A percentile compares a stretch with the other conserved stretches of the same genome.
Evolutionary conservation across 2,797 vertebrate species (phyloP).

Genomic region (Zonotrichia albicollis): DNA sequence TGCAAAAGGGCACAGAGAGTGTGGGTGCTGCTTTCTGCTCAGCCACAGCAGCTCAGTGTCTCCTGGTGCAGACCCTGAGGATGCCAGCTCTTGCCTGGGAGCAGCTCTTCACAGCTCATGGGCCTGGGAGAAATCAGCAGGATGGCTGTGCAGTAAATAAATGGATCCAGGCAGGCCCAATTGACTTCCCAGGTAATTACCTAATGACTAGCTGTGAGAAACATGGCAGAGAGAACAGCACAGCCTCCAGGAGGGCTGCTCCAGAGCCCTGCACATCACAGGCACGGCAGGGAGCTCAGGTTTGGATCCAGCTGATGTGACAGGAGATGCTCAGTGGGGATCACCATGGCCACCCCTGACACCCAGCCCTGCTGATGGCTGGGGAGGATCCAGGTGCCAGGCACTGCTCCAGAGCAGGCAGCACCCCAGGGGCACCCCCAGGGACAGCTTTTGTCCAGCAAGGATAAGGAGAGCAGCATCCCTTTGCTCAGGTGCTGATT

Average conservation of each 20-base stretch:
- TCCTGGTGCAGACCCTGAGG: background rate
- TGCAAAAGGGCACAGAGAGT: background rate
- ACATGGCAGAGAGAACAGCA: background rate
- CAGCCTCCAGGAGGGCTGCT: background rate
- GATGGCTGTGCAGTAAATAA: background rate
- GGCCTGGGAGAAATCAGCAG: background rate
- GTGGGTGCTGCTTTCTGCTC: background rate
- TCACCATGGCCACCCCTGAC: background rate
- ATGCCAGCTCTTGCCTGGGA: background rate
- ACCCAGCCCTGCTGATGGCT: rapidly evolving
- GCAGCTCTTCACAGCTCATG: background rate
- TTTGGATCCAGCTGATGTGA: background rate
- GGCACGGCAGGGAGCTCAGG: too few relatives aligned
- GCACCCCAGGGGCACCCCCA: background rate
- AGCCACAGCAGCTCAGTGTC: background rate
- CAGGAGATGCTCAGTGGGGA: background rate
- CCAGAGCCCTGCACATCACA: background rate
- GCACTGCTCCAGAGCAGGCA: background rate
- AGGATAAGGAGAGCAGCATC: background rate
- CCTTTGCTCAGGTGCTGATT: background rate
- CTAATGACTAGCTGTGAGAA: background rate
- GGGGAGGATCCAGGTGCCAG: background rate
- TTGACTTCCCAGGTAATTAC: background rate
- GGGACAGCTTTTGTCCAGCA: background rate
- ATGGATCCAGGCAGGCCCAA: background rate